Conservation (phyloP, 2,113 vertebrate genomes). For the Thymallus thymallus region DNA sequence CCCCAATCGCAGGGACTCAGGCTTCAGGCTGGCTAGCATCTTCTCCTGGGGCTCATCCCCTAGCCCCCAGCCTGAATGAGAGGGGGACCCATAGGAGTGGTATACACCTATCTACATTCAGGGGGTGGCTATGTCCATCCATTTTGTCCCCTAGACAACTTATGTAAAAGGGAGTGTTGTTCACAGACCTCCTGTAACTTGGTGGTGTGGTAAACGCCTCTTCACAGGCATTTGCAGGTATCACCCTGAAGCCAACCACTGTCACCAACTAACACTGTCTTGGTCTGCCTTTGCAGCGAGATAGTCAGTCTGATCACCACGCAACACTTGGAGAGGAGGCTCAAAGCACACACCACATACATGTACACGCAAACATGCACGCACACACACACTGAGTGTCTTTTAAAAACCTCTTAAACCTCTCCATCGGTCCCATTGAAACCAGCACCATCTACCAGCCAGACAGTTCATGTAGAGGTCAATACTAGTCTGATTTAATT, state of each 20-base stretch:
- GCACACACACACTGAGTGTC: not conserved
- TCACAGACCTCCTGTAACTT: slow-evolving; percentile 18
- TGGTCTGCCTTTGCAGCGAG: not conserved
- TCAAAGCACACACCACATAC: not conserved
- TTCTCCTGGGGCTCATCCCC: slow-evolving; percentile 73
- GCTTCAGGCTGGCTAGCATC: slow-evolving; percentile 77
- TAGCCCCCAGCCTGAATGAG: slow-evolving; percentile 72
- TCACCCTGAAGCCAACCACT: not conserved
- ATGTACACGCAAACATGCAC: not conserved
- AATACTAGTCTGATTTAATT: slow-evolving; percentile 29
- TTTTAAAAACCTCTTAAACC: not conserved
- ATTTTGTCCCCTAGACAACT: not conserved
- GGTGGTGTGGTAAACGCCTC: not conserved
- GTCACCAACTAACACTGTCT: slow-evolving; percentile 6
- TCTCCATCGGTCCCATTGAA: not conserved
- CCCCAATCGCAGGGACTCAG: slow-evolving; percentile 73
- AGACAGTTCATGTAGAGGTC: slow-evolving; percentile 15
- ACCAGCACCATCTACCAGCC: slow-evolving; percentile 12
- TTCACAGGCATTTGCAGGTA: not conserved
- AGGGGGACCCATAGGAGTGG: slow-evolving; percentile 5
- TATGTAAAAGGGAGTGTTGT: slow-evolving; percentile 33
- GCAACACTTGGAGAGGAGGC: not conserved
- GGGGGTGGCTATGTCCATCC: slow-evolving; percentile 26
- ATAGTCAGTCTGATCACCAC: not conserved
- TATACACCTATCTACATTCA: slow-evolving; percentile 32